phyloP scores from a whole-genome alignment of 2,888 invertebrate species.

The Eupithecia subfuscata region DNA sequence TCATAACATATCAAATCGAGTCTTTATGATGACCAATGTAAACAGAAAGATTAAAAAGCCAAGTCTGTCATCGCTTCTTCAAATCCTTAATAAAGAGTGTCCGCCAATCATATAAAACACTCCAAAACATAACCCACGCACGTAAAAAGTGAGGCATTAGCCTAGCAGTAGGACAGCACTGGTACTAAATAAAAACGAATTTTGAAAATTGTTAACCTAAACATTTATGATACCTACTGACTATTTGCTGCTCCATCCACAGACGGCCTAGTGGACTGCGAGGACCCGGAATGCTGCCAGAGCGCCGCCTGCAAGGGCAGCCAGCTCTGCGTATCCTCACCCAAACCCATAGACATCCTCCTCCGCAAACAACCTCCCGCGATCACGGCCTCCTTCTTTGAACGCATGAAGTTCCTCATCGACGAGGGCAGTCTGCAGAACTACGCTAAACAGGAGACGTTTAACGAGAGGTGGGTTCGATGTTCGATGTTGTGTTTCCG shows the following conservation, averaged over 20 bases:
- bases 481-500: conserved; percentile 71
- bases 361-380: conserved; percentile 97
- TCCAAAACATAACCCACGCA: no score
- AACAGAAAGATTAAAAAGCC: not conserved
- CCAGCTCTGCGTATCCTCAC: conserved; percentile 96
- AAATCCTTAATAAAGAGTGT: no score
- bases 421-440: conserved; percentile 99
- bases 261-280: conserved; percentile 99
- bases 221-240: not conserved
- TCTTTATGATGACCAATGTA: no score
- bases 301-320: conserved; percentile 92
- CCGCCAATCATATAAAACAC: no score
- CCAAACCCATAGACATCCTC: conserved; percentile 97
- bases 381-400: conserved; percentile 98
- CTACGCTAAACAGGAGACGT: conserved; percentile 97
- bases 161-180: no score
- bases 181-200: no score
- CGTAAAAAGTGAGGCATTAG: no score
- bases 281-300: conserved; percentile 98
- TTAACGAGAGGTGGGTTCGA: conserved; percentile 96
- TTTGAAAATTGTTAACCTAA: not conserved
- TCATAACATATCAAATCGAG: no score
- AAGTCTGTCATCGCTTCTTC: no score
- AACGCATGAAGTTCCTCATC: conserved; percentile 98
- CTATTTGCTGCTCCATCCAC: conserved; percentile 17